Evolutionary conservation across 2,888 invertebrate genomes (phyloP), one percentile per base, ranked within the genome.

Genomic region (Orchestes rusci): DNA sequence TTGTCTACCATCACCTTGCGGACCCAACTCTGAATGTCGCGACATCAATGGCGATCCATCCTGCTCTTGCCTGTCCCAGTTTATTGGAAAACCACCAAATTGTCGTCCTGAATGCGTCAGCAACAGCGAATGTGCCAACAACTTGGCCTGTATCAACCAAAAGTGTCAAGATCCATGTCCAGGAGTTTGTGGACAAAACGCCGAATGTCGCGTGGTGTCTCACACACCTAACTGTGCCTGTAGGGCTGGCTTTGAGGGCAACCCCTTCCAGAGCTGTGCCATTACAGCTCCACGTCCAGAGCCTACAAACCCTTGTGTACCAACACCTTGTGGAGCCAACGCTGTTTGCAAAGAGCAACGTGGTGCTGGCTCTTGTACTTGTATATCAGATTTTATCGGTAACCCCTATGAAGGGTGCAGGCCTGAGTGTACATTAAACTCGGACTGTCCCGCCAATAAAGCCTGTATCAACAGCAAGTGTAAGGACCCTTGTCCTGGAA

Each of bases 51-150:
- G 75, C 55, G 67, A 72, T 34, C 76, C 82, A 12, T 73, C 78
- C 12, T 85, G 85, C 58, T 75, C 79, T n/a, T 89, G 89, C 61
- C 70, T 80, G 48, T 73, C 79, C 29, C 79, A 79, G 50, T 84
- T 79, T 61, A 74, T 80, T 46, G 89, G 89, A 27, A 70, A 74
- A 12, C 84, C 90, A 33, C 82, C 81, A 10, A 75, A 76, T 47
- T 89, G 89, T 62, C 75, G 76, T 50, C 86, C 88, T 1, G 87
- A 89, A 68, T 87, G 86, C 64, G 72, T 82, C 15, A 75, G 80
- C 52, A 86, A 78, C 59, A 77, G 81, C 7, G 84, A 85, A 59
- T 85, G 85, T 62, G 65, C 78, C 3, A 73, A 74, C 35, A 74
- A 80, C 59, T 76, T 76, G 59, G 81, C 84, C 16, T 87, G 88